Percentiles rank a stretch among this genome's conserved stretches.
phyloP scores from a whole-genome alignment of 2,797 vertebrate genomes.

The Carcharodon carcharias region DNA sequence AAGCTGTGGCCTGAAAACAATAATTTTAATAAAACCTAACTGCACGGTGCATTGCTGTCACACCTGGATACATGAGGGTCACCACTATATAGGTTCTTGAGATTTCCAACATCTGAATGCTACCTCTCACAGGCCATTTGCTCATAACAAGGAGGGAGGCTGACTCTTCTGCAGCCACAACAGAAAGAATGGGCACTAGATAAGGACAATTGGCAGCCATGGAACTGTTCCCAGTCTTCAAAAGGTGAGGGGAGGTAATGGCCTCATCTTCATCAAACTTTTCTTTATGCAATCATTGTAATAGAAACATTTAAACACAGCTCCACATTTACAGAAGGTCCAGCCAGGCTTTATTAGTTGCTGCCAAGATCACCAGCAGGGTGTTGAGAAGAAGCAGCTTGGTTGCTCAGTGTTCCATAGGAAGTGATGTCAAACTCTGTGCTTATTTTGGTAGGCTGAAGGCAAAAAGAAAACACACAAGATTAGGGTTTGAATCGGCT shows the following conservation, averaged over 20 bases:
- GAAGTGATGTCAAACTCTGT: constrained; percentile 13
- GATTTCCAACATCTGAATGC: neutral
- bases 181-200: too few relatives aligned
- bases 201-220: neutral
- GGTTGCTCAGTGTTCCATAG: neutral
- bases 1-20: neutral
- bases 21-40: neutral
- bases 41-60: neutral
- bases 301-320: too few relatives aligned
- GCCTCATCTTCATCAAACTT: neutral
- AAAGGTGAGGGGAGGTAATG: neutral
- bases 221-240: neutral
- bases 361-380: neutral
- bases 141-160: neutral
- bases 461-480: neutral
- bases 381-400: neutral
- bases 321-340: neutral
- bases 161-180: neutral
- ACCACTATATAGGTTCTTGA: neutral
- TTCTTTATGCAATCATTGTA: neutral
- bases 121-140: neutral
- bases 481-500: too few relatives aligned
- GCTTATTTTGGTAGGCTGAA: neutral
- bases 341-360: neutral
- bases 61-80: neutral